Evolutionary conservation across 2,888 invertebrate genomes (phyloP).

Genomic region (Mylabris sibirica): DNA sequence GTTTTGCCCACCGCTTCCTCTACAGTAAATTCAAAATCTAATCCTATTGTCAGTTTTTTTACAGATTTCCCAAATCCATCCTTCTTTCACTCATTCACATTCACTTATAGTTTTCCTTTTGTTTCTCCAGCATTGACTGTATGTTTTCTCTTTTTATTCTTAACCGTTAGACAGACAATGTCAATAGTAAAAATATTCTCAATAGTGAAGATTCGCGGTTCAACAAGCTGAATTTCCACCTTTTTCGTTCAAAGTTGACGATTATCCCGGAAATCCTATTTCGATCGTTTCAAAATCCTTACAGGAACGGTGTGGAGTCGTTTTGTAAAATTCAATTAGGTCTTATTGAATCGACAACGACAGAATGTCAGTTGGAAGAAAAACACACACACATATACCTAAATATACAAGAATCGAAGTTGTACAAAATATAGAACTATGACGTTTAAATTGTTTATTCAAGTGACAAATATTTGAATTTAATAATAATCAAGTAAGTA

Average conservation of each 20-base stretch:
- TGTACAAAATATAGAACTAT: background rate
- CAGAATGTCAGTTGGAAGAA: background rate
- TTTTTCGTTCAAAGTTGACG: slow-evolving; percentile 31
- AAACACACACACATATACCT: background rate
- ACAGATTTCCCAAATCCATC: slow-evolving; percentile 25
- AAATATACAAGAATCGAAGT: background rate
- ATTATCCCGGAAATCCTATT: slow-evolving; percentile 37
- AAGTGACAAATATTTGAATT: background rate
- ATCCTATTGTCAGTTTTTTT: slow-evolving; percentile 30
- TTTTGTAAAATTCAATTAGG: slow-evolving; percentile 32
- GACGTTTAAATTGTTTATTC: background rate
- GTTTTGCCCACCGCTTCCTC: background rate
- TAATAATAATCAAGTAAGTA: background rate
- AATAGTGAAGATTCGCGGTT: slow-evolving; percentile 29
- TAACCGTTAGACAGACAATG: slow-evolving; percentile 30
- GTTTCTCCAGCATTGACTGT: too few species aligned
- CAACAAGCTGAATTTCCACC: slow-evolving; percentile 30
- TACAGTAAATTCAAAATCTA: slow-evolving; percentile 9
- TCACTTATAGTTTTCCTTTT: background rate
- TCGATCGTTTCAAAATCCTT: slow-evolving; percentile 30
- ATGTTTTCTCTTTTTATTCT: slow-evolving; percentile 7
- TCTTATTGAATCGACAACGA: slow-evolving; percentile 1
- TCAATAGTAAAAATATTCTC: slow-evolving; percentile 34
- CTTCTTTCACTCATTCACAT: background rate
- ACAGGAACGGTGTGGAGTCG: slow-evolving; percentile 27